phyloP scores from a whole-genome alignment of 2,888 invertebrate genomes.

The Xestobium rufovillosum region DNA sequence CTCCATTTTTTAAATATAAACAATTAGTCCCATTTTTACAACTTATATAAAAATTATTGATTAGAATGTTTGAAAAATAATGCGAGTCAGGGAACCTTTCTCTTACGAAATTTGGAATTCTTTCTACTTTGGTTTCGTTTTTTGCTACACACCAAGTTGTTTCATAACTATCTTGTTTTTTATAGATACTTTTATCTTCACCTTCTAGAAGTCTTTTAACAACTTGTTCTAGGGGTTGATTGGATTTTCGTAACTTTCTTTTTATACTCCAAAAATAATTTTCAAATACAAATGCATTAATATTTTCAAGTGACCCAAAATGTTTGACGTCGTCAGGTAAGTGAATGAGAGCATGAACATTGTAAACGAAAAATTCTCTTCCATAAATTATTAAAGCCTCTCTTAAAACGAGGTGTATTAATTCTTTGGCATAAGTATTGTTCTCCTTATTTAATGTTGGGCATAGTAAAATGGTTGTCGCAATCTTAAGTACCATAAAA shows the following conservation, averaged over 20 bases:
- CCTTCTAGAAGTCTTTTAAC: constrained; percentile 10
- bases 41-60: constrained; percentile 8
- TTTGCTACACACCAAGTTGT: too few relatives aligned
- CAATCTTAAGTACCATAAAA: constrained; percentile 23
- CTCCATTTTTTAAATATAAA: constrained; percentile 7
- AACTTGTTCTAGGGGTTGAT: constrained; percentile 12
- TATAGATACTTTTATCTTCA: constrained; percentile 2
- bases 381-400: constrained; percentile 13
- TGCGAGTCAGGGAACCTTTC: too few relatives aligned
- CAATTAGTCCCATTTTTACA: constrained; percentile 8
- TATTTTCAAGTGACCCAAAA: constrained; percentile 12
- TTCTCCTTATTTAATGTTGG: constrained; percentile 15
- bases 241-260: constrained; percentile 10
- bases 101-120: too few relatives aligned
- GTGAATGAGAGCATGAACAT: constrained; percentile 13
- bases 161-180: constrained; percentile 3
- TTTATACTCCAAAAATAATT: constrained; percentile 14
- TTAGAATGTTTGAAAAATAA: not conserved
- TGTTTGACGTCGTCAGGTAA: constrained; percentile 12
- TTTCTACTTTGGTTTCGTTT: too few relatives aligned
- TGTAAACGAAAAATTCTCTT: constrained; percentile 13
- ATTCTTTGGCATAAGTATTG: constrained; percentile 19
- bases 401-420: constrained; percentile 14
- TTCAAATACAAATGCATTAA: constrained; percentile 18
- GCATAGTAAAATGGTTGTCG: constrained; percentile 19